Evolutionary conservation across 2,888 invertebrate genomes (phyloP).

Genomic region (Leptopilina myrica): DNA sequence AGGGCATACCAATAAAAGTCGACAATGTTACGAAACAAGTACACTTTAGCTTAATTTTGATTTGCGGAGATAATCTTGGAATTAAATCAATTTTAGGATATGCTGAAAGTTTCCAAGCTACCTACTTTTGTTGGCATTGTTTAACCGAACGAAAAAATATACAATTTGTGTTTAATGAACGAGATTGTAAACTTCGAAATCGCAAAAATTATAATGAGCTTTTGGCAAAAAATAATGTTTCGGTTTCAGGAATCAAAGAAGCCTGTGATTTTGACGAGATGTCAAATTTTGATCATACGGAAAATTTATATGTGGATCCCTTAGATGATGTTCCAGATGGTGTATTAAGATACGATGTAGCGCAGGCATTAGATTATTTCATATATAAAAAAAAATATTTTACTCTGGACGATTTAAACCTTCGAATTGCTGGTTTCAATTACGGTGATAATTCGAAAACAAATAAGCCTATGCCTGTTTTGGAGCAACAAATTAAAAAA

Average conservation of each 20-base stretch:
- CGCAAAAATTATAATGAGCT: conserved; percentile 33
- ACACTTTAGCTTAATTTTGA: no score
- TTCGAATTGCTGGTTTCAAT: conserved; percentile 3
- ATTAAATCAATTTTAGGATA: no score
- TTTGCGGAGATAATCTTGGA: no score
- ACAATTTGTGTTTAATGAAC: conserved; percentile 40
- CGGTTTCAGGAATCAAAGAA: conserved; percentile 38
- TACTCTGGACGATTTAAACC: conserved; percentile 4
- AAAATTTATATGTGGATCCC: conserved; percentile 53
- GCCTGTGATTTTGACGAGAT: conserved; percentile 39
- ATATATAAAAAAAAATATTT: conserved; percentile 15
- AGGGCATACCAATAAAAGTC: no score
- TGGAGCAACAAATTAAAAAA: not conserved
- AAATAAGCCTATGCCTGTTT: conserved; percentile 15
- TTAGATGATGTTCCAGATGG: conserved; percentile 59
- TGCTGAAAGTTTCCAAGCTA: no score
- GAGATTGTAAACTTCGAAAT: conserved; percentile 42
- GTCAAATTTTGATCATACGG: conserved; percentile 42
- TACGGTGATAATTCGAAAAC: conserved; percentile 8
- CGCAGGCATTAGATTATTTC: not conserved
- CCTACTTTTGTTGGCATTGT: conserved; percentile 48
- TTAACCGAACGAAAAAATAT: conserved; percentile 41
- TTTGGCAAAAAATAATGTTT: conserved; percentile 35
- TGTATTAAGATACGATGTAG: conserved; percentile 40
- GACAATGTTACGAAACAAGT: no score